These are phyloP conservation scores for Channallabes apus DNA, from an alignment of 2,797 vertebrate species.

Conservation along the genomic window DNA sequence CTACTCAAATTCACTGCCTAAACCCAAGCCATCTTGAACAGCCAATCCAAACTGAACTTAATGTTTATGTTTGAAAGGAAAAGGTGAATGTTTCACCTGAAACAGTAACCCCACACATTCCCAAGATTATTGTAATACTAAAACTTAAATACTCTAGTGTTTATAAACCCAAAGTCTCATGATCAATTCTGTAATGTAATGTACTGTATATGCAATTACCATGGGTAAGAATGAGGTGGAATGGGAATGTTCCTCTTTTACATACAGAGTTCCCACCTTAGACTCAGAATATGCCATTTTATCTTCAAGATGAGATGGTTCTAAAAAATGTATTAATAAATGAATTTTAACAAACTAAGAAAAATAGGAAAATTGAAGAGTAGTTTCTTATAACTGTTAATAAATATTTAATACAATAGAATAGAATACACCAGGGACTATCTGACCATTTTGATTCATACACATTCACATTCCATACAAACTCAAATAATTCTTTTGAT, in stretches of 20 bases:
- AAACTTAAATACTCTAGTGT: neutral
- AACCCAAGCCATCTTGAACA: constrained; percentile 21
- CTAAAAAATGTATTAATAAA: neutral
- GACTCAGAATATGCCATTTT: neutral
- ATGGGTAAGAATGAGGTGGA: neutral
- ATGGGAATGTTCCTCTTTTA: neutral
- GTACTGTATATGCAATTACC: neutral
- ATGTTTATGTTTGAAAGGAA: constrained; percentile 16
- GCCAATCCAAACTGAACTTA: constrained; percentile 12
- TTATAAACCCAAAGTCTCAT: neutral
- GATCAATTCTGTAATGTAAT: neutral
- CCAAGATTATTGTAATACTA: constrained; percentile 12
- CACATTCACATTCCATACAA: no score
- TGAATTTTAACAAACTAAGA: neutral
- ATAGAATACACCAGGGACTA: no score
- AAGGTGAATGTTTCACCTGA: constrained; percentile 16
- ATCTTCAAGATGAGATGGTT: neutral
- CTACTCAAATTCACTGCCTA: constrained; percentile 10
- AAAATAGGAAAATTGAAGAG: neutral
- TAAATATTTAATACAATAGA: neutral
- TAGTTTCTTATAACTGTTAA: neutral
- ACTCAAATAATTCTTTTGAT: no score
- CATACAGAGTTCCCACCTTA: neutral
- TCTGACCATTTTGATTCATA: no score
- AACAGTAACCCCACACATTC: neutral